Conservation (phyloP, 2,888 invertebrate genomes). For the Myopa testacea region DNA sequence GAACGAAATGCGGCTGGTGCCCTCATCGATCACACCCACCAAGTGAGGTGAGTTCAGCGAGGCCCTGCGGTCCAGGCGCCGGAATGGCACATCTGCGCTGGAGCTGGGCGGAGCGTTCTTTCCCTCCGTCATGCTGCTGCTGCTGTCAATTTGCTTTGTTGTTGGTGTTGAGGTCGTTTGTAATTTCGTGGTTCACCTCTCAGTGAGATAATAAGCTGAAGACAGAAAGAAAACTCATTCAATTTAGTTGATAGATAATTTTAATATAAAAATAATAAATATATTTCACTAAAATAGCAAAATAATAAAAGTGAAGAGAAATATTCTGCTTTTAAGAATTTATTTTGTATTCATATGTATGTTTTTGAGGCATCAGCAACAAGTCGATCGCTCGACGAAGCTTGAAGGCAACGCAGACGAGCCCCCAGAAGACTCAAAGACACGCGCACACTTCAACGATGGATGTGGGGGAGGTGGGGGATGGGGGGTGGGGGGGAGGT, state of each 20-base stretch:
- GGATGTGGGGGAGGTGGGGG: background rate
- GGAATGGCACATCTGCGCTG: conserved; percentile 58
- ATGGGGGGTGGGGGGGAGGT: background rate
- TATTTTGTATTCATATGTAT: background rate
- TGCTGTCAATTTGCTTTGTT: background rate
- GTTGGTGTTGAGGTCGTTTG: background rate
- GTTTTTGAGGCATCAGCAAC: background rate
- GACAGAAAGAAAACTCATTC: background rate
- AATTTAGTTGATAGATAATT: conserved; percentile 2
- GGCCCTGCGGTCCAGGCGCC: conserved; percentile 57
- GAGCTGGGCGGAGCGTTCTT: conserved; percentile 47
- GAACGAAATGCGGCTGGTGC: conserved; percentile 91
- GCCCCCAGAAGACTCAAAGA: background rate
- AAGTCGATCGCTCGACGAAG: background rate
- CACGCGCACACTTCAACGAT: background rate
- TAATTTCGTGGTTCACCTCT: background rate
- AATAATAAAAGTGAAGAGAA: background rate
- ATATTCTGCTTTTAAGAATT: background rate
- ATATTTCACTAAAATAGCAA: background rate
- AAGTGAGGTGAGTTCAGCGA: conserved; percentile 67
- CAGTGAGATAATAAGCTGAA: conserved; percentile 9
- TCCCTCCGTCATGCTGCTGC: conserved; percentile 56
- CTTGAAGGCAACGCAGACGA: background rate
- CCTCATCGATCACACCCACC: conserved; percentile 94
- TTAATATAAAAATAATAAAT: conserved; percentile 4